phyloP scores from a whole-genome alignment of 2,113 vertebrate genomes.

The Calonectris borealis region DNA sequence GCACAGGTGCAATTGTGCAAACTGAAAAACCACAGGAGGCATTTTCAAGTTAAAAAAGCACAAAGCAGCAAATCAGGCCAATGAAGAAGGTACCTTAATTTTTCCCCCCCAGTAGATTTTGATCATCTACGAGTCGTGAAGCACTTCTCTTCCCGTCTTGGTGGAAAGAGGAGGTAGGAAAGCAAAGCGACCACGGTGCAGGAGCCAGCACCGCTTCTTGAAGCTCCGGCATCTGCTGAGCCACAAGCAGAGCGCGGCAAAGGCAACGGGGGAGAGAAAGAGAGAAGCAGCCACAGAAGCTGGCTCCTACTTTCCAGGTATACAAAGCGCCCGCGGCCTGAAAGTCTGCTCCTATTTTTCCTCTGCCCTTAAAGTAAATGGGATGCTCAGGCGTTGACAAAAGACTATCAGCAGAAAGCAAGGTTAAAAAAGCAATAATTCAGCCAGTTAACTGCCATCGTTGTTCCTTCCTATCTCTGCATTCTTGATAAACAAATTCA shows the following conservation, averaged over 20 bases:
- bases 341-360: neutral
- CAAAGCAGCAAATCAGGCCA: neutral
- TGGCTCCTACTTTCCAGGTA: rapidly evolving
- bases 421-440: slow-evolving; percentile 41
- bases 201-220: neutral
- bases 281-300: neutral
- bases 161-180: neutral
- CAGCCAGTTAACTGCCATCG: neutral
- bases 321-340: rapidly evolving
- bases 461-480: neutral
- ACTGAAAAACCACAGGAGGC: neutral
- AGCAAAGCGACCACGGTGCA: rapidly evolving
- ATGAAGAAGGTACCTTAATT: neutral
- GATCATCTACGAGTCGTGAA: rapidly evolving
- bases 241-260: neutral
- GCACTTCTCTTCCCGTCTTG: neutral
- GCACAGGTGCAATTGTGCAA: rapidly evolving
- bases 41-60: neutral
- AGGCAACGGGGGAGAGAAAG: neutral
- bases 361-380: neutral
- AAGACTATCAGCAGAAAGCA: neutral
- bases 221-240: neutral
- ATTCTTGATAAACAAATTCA: slow-evolving; percentile 45
- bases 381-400: neutral
- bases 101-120: neutral